Evolutionary conservation across 2,113 vertebrate species (phyloP), one percentile per base, ranked within the genome.

Genomic region (rat (Rattus norvegicus)): DNA sequence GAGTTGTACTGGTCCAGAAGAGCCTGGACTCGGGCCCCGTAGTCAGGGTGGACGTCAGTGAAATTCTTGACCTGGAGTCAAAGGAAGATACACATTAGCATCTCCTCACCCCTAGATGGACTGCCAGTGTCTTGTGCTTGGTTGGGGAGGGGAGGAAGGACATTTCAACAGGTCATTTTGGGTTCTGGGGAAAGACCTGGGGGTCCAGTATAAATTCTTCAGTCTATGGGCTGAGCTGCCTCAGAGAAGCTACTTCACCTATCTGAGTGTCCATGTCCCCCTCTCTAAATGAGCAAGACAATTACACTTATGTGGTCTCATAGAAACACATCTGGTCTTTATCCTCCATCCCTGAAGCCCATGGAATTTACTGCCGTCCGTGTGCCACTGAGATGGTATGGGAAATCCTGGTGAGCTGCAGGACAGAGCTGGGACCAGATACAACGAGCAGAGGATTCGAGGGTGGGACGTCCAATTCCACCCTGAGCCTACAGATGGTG

Each of bases 11-110:
- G 99, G 95, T 99, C 98, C 97, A 99, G 96, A 65, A 99, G 96
- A 14, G 95, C 87, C 98, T 99, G 99, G 92, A 99, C 97, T 20
- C 96, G 70, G 80, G 98, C 98, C 69, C 98, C 99, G 14, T 99
- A 99, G 17, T 99, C 99, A 83, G 98, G 98, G 97, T 99, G 99
- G 92, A 99, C 98, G 5, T 99, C 99, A 90, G 95, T 98, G 97
- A 99, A 98, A 95, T 98, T 99, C 97, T 99, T 99, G 65, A 99
- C 99, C 99, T 99, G 95, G 69, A 97, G 28, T 67, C 22, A 61
- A 97, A 92, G 4, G 6, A 10, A 93, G 88, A 93, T 30, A 49
- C 76, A 72, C 30, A 39, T n/a, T 84, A 80, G 76, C 19, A 5
- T 52, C 19, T 1, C 24, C 72, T 52, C 22, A 0, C 36, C 47